Base-by-base conservation (phyloP, 2,888 invertebrate species). In the Steinernema carpocapsae region DNA sequence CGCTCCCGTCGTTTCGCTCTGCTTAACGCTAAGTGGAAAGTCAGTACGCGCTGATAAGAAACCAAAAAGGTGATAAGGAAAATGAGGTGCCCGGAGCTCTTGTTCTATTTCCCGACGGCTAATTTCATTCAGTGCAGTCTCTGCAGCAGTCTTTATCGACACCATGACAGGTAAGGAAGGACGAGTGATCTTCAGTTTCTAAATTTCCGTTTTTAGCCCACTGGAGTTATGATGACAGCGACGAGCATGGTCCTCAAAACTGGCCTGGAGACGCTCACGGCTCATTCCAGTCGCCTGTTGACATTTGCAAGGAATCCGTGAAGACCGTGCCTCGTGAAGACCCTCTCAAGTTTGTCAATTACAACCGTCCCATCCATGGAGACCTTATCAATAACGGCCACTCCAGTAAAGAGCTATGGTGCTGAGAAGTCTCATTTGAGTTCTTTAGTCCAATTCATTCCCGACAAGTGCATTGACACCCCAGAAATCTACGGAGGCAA, bases 401-500 rank as follows among this genome's bases (percentile, higher is more conserved):
- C 77, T 84, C 85, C 37, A 80, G 85, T 85, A 42, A 71, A 71
- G 4, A 6, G 3, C 37, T 37, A 37, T n/a, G n/a, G 37, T 10
- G 37, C 37, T 6, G n/a, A n/a, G n/a, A n/a, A n/a, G n/a, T n/a
- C n/a, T n/a, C n/a, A n/a, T n/a, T n/a, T n/a, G n/a, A n/a, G n/a
- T n/a, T n/a, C n/a, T n/a, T n/a, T 72, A 83, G 85, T 85, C 43
- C 85, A 85, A 82, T 82, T 85, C 76, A 74, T 78, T 24, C 85
- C 85, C 12, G 81, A 83, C 46, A 73, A 79, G 0, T 73, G 76
- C 37, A 64, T 76, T 19, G 80, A 79, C n/a, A 80, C 80, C 59
- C 85, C 86, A 6, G 84, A 83, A 77, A 84, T 86, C 72, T 85
- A 80, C 75, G 86, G 86, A 1, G 86, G 86, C 7, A 78, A 81